phyloP scores from a whole-genome alignment of 92 coral and sea anemone genomes.

The Actinernus sp. region DNA sequence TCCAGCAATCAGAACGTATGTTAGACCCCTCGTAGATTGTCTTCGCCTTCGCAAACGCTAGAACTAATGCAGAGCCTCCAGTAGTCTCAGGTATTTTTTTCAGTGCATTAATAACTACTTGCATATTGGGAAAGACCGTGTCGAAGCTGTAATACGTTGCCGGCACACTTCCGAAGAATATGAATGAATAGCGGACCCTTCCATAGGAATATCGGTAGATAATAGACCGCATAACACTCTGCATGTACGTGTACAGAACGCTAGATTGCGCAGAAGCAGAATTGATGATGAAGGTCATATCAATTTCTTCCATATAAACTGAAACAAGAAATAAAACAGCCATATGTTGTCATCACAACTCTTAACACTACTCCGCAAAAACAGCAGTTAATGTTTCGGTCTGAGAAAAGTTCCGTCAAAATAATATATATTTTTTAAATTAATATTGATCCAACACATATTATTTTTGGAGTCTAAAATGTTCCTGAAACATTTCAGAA shows the following conservation, averaged over 20 bases:
- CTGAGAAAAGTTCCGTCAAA: no score
- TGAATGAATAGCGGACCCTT: slow-evolving; percentile 20
- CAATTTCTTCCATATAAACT: slow-evolving; percentile 21
- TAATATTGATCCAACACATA: no score
- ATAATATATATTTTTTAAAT: no score
- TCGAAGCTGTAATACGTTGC: slow-evolving; percentile 17
- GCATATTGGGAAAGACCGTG: slow-evolving; percentile 16
- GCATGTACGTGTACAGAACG: slow-evolving; percentile 18
- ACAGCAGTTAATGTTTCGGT: no score
- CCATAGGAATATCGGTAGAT: slow-evolving; percentile 22
- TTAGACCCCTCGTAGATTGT: slow-evolving; percentile 1
- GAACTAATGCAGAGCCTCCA: slow-evolving; percentile 2
- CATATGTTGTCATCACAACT: no score
- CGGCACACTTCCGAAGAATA: slow-evolving; percentile 9
- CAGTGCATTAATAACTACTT: slow-evolving; percentile 14
- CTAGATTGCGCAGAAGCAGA: slow-evolving; percentile 13
- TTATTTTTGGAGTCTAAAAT: no score
- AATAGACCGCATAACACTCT: slow-evolving; percentile 8
- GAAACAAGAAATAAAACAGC: background rate
- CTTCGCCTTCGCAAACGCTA: slow-evolving; percentile 2
- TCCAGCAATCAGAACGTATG: slow-evolving; percentile 16
- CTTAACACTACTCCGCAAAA: no score
- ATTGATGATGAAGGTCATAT: slow-evolving; percentile 27
- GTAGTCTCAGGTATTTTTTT: slow-evolving; percentile 6
- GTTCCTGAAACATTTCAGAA: no score